These are phyloP conservation scores for Tretioscincus oriximinensis DNA, from an alignment of 2,113 vertebrate genomes.

Conservation along the genomic window DNA sequence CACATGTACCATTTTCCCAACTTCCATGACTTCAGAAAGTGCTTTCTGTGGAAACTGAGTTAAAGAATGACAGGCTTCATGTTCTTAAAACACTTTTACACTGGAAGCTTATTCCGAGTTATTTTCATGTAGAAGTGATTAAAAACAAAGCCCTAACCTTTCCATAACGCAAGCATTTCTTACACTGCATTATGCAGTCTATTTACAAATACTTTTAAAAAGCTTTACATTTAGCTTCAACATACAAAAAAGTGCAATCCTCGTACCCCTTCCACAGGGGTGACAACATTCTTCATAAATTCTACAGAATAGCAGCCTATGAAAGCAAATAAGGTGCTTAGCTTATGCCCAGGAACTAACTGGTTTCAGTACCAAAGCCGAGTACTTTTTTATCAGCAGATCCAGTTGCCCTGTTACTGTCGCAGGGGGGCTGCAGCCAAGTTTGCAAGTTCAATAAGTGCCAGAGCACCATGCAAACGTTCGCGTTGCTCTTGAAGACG, in stretches of 20 bases:
- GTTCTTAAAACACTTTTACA: conserved; percentile 21
- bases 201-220: conserved; percentile 85
- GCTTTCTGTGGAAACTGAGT: conserved; percentile 71
- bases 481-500: conserved; percentile 93
- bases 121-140: conserved; percentile 24
- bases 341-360: conserved; percentile 83
- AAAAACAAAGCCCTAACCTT: conserved; percentile 71
- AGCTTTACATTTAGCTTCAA: conserved; percentile 77
- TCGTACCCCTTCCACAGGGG: conserved; percentile 72
- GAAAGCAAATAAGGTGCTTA: conserved; percentile 99
- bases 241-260: conserved; percentile 84
- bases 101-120: background rate
- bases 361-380: conserved; percentile 69
- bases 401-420: conserved; percentile 61
- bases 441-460: conserved; percentile 96
- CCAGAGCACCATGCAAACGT: conserved; percentile 92
- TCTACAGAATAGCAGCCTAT: conserved; percentile 99
- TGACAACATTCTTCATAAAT: conserved; percentile 95
- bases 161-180: conserved; percentile 56
- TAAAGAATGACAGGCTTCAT: conserved; percentile 67
- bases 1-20: conserved; percentile 59
- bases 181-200: conserved; percentile 82
- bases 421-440: conserved; percentile 78
- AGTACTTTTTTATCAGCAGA: conserved; percentile 58
- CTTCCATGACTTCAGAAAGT: conserved; percentile 69